Base-by-base conservation (phyloP, 2,888 invertebrate genomes). In the Lordiphosa fenestrarum region DNA sequence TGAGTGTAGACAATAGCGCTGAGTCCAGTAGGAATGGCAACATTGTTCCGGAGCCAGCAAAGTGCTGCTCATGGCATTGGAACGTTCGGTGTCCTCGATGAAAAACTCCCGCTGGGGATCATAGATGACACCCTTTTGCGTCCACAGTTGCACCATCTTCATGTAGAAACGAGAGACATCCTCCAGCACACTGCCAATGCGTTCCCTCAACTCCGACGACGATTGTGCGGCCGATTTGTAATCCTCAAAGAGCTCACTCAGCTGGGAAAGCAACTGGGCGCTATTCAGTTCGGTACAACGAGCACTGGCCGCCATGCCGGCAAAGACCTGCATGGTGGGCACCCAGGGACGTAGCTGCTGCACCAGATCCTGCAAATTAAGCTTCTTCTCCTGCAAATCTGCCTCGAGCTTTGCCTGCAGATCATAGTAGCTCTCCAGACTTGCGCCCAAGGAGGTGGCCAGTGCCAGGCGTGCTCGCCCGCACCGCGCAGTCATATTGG, bases 71-170 rank as follows among this genome's bases (percentile, higher is more conserved):
- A 66, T 54, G 2, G 50, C 56, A 44, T 19, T 63, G 7, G 68
- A 47, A 0, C 44, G 21, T 19, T 63, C 48, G 13, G 55, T 62
- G 30, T 82, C 80, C 63, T 78, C 76, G 0, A 80, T 55, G 4
- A 72, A 81, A 19, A 80, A 81, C 49, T 80, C 78, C 0, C 51
- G 19, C 0, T 63, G 60, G 3, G 58, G 15, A 25, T 80, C 78
- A 47, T 73, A 71, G 10, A 82, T 50, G 0, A 76, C 51, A 0
- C 82, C 80, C 49, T 78, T 78, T 19, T 80, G 82, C 0, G 59
- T 78, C 80, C 80, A 80, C 13, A 76, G 12, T 40, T 81, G 76
- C 4, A 81, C 74, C 30, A 78, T 72, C 21, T 72, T 75, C 74
- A 80, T 74, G 21, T 80, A 80, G 5, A 56, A 49, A 2, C 51